Base-by-base conservation (phyloP, 2,113 vertebrate species). In the Rissa tridactyla region DNA sequence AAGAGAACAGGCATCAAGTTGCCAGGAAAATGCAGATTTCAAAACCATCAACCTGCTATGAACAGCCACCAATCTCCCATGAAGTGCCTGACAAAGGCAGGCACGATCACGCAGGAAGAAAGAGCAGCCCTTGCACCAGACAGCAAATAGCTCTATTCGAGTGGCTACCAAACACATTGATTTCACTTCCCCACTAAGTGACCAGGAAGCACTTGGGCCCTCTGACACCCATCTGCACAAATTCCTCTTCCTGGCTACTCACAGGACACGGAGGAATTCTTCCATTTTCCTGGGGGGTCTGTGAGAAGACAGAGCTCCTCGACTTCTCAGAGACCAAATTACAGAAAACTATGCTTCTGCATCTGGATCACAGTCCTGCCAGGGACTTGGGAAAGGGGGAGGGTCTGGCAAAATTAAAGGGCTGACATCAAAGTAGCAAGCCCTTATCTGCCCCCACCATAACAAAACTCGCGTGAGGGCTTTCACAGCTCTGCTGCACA, bases 161-260 rank as follows among this genome's bases (percentile, higher is more conserved):
- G 32, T 15, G 34, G 23, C 44, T 29, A 29, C n/a, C 30, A 94
- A 71, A 49, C 1, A 0, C 51, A 65, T 6, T 0, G 0, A 46
- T 57, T 71, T 84, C 60, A 58, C 49, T 40, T 75, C 44, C 19
- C 52, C 15, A 36, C 42, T 10, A 3, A 82, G 30, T 36, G 30
- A 55, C 18, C 49, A 19, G 9, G 36, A 77, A 65, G 57, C 5
- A 18, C 15, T 38, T n/a, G 11, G 29, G 42, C 58, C 34, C 34
- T 32, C 52, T 42, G 10, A 26, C 12, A 72, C 11, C 40, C 2
- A 0, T 34, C 25, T 60, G 44, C 57, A 64, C 19, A 69, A 57
- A 94, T 55, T 25, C 27, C 13, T 52, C 26, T 69, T 57, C 40
- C 32, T 5, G 7, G 22, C 27, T 52, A 80, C 57, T 57, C n/a